Evolutionary conservation across 1,140 invertebrate genomes (phyloP).

Genomic region (Papilio helenus): DNA sequence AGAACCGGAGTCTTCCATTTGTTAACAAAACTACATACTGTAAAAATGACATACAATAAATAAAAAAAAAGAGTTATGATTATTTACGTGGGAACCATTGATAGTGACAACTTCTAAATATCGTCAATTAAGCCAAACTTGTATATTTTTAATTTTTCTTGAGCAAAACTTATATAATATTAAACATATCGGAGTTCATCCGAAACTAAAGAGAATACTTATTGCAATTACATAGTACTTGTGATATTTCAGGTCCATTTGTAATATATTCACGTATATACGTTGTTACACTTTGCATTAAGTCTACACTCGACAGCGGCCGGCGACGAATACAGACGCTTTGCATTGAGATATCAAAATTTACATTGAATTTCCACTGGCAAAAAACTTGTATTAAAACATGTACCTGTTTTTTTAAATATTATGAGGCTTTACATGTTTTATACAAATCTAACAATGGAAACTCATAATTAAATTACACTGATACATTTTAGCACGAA

Average conservation of each 20-base stretch:
- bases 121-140: neutral
- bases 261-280: conserved; percentile 20
- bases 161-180: conserved; percentile 38
- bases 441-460: neutral
- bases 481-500: conserved; percentile 12
- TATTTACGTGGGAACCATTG: neutral
- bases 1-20: too few relatives aligned
- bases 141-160: conserved; percentile 24
- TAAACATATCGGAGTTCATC: neutral
- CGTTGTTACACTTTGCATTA: neutral
- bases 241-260: conserved; percentile 33
- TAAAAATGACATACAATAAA: neutral
- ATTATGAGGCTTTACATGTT: neutral
- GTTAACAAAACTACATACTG: too few relatives aligned
- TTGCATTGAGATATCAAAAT: neutral
- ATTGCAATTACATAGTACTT: conserved; percentile 20
- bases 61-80: too few relatives aligned
- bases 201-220: conserved; percentile 23
- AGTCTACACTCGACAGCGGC: neutral
- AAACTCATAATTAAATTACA: neutral
- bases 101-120: neutral
- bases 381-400: too few relatives aligned
- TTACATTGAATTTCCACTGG: neutral
- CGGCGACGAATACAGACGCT: neutral
- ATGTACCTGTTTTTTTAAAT: neutral